Conservation (phyloP, 1,140 invertebrate genomes). For the Nephila pilipes region DNA sequence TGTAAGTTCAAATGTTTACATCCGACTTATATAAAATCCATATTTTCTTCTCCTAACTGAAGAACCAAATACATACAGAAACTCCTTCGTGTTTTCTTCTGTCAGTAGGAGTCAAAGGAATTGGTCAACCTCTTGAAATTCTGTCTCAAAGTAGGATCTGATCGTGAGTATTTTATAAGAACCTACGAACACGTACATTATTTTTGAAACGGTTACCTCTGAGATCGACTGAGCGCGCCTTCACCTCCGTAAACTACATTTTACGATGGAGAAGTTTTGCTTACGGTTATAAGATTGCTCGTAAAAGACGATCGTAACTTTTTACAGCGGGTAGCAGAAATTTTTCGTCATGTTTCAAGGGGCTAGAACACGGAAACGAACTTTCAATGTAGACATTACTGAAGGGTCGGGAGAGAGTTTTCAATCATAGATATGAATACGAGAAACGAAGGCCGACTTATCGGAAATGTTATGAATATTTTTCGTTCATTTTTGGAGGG, state of each 20-base stretch:
- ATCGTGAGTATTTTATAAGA: slow-evolving; percentile 58
- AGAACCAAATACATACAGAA: too few relatives aligned
- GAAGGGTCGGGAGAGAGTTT: slow-evolving; percentile 22
- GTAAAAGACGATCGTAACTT: slow-evolving; percentile 75
- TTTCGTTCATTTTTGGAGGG: neutral
- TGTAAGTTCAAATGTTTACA: too few relatives aligned
- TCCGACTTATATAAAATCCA: too few relatives aligned
- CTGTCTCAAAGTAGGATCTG: neutral
- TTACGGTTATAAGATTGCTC: slow-evolving; percentile 76
- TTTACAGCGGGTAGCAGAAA: slow-evolving; percentile 74
- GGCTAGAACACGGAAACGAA: slow-evolving; percentile 62
- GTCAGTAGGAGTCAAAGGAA: neutral
- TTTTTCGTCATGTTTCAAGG: slow-evolving; percentile 68
- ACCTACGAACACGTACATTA: slow-evolving; percentile 61
- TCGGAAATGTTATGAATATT: neutral
- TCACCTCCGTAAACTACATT: slow-evolving; percentile 55
- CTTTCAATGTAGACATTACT: slow-evolving; percentile 67
- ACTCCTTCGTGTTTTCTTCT: neutral
- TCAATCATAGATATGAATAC: slow-evolving; percentile 37
- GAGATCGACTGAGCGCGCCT: slow-evolving; percentile 33
- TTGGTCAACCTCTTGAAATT: slow-evolving; percentile 41
- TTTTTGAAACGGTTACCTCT: slow-evolving; percentile 68
- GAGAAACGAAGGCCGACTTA: neutral
- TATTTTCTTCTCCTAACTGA: too few relatives aligned
- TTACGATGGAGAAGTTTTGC: slow-evolving; percentile 74